Evolutionary conservation across 1,140 invertebrate species (phyloP), one percentile per base, ranked within the genome.

Genomic region (Phocides pigmalion): DNA sequence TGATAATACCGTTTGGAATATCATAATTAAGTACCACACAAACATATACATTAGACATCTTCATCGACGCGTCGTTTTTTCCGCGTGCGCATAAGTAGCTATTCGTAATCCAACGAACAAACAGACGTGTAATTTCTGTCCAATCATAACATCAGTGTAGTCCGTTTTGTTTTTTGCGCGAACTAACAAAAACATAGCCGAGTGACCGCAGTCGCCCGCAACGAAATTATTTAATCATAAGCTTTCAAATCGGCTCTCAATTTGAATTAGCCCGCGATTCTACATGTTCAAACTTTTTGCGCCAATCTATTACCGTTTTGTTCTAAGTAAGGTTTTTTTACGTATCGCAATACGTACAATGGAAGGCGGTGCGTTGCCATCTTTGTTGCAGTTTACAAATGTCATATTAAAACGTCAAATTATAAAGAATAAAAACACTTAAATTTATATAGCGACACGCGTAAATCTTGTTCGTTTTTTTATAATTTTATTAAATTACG

Each of bases 201-300:
- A 28, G 25, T 28, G 72, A 70, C 41, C 72, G 64, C 72, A 64
- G 70, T 64, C 63, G 56, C 41, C 56, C 56, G 70, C 64, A 79
- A 70, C 68, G 64, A 75, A 77, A 81, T 81, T 73, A 79, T 81
- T 81, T 84, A 82, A 84, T 82, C 66, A 81, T 82, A 81, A 79
- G 78, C 81, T 87, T 84, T 87, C 76, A 76, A 75, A 76, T 66
- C 61, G 74, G 62, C 68, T 82, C 76, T 83, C 73, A 76, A 82
- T 74, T 53, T 72, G 71, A 73, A 76, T 76, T 76, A 70, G 72
- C 68, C 54, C 19, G 22, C 61, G 63, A 76, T 79, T 80, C 76
- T 70, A 73, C 74, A 72, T 79, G 74, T 84, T 71, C 73, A 74
- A 56, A 65, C 68, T 77, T 81, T 83, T 82, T 81, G 72, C 63